Evolutionary conservation across 2,888 invertebrate species (phyloP), one percentile per base, ranked within the genome.

Genomic region (Sisyra nigra): DNA sequence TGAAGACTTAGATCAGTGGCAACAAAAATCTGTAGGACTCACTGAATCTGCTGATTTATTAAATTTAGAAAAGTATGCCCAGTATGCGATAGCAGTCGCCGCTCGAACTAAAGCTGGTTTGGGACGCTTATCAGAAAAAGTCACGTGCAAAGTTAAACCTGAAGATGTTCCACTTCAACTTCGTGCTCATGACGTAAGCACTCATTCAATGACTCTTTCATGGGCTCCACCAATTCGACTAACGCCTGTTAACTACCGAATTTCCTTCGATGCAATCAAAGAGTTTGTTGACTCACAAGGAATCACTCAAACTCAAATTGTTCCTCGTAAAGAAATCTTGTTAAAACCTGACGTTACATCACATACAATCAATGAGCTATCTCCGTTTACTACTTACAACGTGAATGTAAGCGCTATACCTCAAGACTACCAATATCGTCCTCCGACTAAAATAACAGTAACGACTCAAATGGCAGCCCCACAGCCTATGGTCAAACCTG

Each of bases 391-490:
- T 10, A 92, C 91, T 0, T 93, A 93, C 58, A 87, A 82, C 59
- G 91, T 93, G 1, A 93, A 93, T 58, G 87, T 91, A 10, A 89
- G 85, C 61, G 89, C 88, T 41, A 80, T 89, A 49, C 89, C 91
- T 2, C 75, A 78, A 40, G 88, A 89, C 54, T 54, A 54, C 49
- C 57, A 64, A 2, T 89, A 89, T 58, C 71, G 85, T 51, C 92
- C 92, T 6, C 91, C 92, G 0, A 88, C 89, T 0, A 87, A 87
- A 62, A 91, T 92, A 41, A 89, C 86, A 0, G 91, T 92, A 1
- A 93, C 92, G 2, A 92, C 92, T 0, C 91, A 92, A 65, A 92
- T 92, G 91, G 92, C 92, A 33, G 91, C 91, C 1, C 92, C 92
- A 0, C 88, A 91, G 53, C 91, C 91, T 0, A 92, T 92, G 91